These are phyloP conservation scores for Platypus cylindrus DNA, from an alignment of 2,888 invertebrate genomes.

Conservation along the genomic window DNA sequence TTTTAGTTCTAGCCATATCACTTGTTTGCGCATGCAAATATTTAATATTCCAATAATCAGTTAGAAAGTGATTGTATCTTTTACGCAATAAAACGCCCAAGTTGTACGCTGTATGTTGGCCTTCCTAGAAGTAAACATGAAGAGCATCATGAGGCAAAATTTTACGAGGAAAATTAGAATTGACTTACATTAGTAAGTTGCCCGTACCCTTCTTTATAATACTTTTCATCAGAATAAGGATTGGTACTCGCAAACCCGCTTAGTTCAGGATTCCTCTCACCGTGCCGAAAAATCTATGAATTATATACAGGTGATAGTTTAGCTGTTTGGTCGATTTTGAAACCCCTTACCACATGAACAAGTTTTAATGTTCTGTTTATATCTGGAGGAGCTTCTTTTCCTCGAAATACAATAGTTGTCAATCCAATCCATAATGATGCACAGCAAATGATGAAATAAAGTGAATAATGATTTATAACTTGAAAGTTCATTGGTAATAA, in stretches of 20 bases:
- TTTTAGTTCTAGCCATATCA: constrained; percentile 55
- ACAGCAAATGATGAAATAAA: too few relatives aligned
- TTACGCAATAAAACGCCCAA: neutral
- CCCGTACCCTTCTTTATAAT: constrained; percentile 42
- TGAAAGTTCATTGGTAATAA: too few relatives aligned
- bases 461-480: too few relatives aligned
- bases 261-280: constrained; percentile 49
- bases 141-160: too few relatives aligned
- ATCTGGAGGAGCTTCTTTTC: too few relatives aligned
- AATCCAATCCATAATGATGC: too few relatives aligned
- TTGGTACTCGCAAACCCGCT: constrained; percentile 52
- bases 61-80: constrained; percentile 2
- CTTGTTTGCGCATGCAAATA: constrained; percentile 50
- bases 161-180: too few relatives aligned
- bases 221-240: constrained; percentile 33
- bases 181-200: constrained; percentile 39
- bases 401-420: too few relatives aligned
- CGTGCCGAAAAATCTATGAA: constrained; percentile 57
- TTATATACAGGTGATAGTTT: too few relatives aligned
- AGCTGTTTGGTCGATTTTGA: too few relatives aligned
- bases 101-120: constrained; percentile 1
- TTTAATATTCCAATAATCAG: constrained; percentile 41
- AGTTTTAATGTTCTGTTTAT: constrained; percentile 4
- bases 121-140: too few relatives aligned
- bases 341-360: constrained; percentile 5